Evolutionary conservation across 2,797 vertebrate genomes (phyloP).

Genomic region (Anisognathus igniventris): DNA sequence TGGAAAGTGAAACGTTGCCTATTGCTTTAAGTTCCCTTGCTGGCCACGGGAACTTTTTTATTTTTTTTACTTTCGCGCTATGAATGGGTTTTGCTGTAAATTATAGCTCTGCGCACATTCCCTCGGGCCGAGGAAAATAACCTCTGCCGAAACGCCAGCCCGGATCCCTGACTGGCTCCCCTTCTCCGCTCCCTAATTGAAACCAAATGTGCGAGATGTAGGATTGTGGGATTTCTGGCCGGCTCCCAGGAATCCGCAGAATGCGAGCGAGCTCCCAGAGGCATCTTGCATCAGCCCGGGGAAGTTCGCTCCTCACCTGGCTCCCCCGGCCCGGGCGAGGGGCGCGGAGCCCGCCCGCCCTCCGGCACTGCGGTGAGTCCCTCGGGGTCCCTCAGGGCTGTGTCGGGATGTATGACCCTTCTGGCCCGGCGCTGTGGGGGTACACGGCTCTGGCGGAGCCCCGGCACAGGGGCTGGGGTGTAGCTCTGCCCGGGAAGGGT

Average conservation of each 20-base stretch:
- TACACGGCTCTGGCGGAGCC: rapidly evolving
- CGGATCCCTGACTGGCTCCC: constrained; percentile 74
- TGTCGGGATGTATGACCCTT: not conserved
- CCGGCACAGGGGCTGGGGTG: rapidly evolving
- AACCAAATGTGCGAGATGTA: constrained; percentile 90
- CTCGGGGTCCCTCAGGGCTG: not conserved
- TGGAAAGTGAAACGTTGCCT: not conserved
- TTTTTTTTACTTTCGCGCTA: constrained; percentile 44
- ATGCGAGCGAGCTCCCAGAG: constrained; percentile 80
- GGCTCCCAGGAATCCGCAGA: constrained; percentile 82
- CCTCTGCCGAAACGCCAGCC: constrained; percentile 71
- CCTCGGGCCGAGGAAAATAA: constrained; percentile 79
- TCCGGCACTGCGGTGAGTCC: constrained; percentile 48
- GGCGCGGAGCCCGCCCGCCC: not conserved
- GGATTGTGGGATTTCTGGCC: constrained; percentile 89
- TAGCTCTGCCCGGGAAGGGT: rapidly evolving
- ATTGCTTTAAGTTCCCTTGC: constrained; percentile 52
- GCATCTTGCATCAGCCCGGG: constrained; percentile 93
- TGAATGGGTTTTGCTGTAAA: constrained; percentile 78
- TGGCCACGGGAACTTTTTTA: not conserved
- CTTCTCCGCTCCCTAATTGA: constrained; percentile 82
- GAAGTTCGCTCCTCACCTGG: constrained; percentile 64
- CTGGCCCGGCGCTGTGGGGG: not conserved
- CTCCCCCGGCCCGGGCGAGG: constrained; percentile 7
- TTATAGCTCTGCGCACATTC: constrained; percentile 73